These are phyloP conservation scores for Sympetrum striolatum DNA, from an alignment of 2,888 invertebrate species.

Conservation along the genomic window DNA sequence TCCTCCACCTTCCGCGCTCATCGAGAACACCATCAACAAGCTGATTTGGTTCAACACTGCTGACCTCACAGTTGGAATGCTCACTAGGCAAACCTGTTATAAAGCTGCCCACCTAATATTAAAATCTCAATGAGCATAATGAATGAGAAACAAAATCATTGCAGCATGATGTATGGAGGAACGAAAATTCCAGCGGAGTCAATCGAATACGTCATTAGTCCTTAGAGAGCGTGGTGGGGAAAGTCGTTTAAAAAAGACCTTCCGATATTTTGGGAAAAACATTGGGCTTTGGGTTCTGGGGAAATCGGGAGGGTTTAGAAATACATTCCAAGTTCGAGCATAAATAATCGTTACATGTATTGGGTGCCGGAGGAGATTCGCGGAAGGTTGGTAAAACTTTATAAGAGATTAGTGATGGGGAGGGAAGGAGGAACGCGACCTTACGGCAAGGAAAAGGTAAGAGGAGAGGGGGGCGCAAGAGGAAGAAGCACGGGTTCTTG, in stretches of 20 bases:
- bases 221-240: not conserved
- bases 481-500: constrained; percentile 1
- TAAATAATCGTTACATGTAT: too few relatives aligned
- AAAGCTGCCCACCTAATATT: not conserved
- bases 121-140: not conserved
- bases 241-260: not conserved
- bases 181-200: not conserved
- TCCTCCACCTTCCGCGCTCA: not conserved
- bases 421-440: not conserved
- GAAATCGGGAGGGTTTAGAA: not conserved
- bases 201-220: not conserved
- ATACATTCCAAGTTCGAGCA: too few relatives aligned
- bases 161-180: too few relatives aligned
- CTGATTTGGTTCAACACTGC: constrained; percentile 36
- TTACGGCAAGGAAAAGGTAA: not conserved
- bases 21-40: constrained; percentile 32
- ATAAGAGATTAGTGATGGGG: not conserved
- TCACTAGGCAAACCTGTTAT: constrained; percentile 33
- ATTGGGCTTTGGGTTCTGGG: not conserved
- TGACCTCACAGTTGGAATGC: constrained; percentile 37
- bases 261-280: not conserved
- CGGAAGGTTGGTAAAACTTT: not conserved
- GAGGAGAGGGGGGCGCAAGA: not conserved
- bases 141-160: not conserved
- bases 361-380: not conserved